Conservation (phyloP, 2,888 invertebrate genomes). For the Lycaena phlaeas region DNA sequence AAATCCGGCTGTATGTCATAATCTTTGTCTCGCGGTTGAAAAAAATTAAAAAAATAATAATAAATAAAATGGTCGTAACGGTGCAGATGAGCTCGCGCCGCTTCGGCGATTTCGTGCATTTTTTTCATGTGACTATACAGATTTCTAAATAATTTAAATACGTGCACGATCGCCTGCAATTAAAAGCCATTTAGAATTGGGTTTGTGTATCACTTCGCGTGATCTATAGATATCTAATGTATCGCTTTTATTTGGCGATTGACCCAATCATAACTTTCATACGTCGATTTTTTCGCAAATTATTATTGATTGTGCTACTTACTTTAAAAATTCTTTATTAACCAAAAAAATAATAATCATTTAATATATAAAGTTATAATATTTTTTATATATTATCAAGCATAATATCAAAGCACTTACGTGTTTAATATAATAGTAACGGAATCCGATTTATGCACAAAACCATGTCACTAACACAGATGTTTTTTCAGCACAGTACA, state of each 20-base stretch:
- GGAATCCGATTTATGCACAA: slow-evolving; percentile 61
- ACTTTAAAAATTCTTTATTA: too few relatives aligned
- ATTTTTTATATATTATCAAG: too few relatives aligned
- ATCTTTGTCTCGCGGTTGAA: neutral
- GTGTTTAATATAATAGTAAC: slow-evolving; percentile 46
- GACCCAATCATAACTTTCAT: too few relatives aligned
- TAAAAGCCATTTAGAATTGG: slow-evolving; percentile 51
- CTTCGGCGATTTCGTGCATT: slow-evolving; percentile 63
- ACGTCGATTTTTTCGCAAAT: too few relatives aligned
- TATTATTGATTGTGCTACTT: too few relatives aligned
- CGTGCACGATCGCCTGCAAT: slow-evolving; percentile 53
- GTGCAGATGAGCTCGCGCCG: slow-evolving; percentile 30
- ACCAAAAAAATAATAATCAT: too few relatives aligned
- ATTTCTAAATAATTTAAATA: slow-evolving; percentile 72
- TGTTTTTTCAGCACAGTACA: slow-evolving; percentile 25
- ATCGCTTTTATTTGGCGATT: slow-evolving; percentile 17
- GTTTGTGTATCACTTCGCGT: slow-evolving; percentile 40
- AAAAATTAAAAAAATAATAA: neutral
- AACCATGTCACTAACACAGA: slow-evolving; percentile 67
- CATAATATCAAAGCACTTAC: too few relatives aligned
- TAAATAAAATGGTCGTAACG: neutral
- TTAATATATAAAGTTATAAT: too few relatives aligned
- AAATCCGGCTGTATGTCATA: neutral
- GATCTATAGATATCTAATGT: slow-evolving; percentile 25
- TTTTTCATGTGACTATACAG: slow-evolving; percentile 58